Evolutionary conservation across 2,888 invertebrate species (phyloP).

Genomic region (Machimus atricapillus): DNA sequence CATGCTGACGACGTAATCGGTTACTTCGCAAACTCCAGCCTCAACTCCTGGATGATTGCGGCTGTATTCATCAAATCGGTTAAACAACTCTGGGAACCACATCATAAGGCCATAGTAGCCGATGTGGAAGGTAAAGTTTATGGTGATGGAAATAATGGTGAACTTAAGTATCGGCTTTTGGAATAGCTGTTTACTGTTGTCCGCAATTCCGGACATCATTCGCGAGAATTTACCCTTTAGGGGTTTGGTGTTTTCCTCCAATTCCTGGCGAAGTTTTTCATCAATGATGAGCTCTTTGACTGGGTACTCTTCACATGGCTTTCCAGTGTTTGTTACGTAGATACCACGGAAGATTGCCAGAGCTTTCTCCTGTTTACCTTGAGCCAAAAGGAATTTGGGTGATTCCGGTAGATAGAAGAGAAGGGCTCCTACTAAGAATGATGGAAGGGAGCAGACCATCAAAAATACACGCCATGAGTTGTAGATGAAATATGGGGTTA

Average conservation of each 20-base stretch:
- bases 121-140: constrained; percentile 93
- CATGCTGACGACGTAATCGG: constrained; percentile 74
- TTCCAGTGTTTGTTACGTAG: constrained; percentile 82
- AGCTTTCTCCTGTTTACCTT: constrained; percentile 81
- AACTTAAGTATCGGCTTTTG: constrained; percentile 82
- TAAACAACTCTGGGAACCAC: constrained; percentile 97
- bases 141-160: constrained; percentile 83
- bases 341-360: constrained; percentile 82
- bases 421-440: constrained; percentile 83
- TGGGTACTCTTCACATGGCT: constrained; percentile 76
- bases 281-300: constrained; percentile 75
- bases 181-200: constrained; percentile 83
- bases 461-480: constrained; percentile 94
- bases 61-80: constrained; percentile 84
- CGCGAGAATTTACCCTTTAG: constrained; percentile 72
- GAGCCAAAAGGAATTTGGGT: constrained; percentile 84
- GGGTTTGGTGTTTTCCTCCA: constrained; percentile 62
- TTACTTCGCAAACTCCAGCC: constrained; percentile 79
- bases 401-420: constrained; percentile 88
- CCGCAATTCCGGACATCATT: constrained; percentile 79
- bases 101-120: constrained; percentile 96
- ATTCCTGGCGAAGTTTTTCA: constrained; percentile 62
- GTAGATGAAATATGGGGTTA: constrained; percentile 75
- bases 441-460: constrained; percentile 86
- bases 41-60: constrained; percentile 71